Conservation (phyloP, 2,888 invertebrate species). For the Laothoe populi region DNA sequence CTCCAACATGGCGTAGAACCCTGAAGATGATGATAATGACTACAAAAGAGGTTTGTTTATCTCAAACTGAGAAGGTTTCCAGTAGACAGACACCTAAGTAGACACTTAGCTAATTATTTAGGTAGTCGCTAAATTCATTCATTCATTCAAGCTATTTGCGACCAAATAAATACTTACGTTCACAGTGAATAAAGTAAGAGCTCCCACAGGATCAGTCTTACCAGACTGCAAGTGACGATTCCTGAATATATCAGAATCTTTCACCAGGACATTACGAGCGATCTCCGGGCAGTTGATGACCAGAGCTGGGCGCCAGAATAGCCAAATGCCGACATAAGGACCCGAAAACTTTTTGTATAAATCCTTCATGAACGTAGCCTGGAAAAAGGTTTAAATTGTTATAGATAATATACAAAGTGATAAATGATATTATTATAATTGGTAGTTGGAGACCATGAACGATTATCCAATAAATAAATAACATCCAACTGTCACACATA, state of each 20-base stretch:
- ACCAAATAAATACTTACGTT: constrained; percentile 48
- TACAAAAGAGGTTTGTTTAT: too few species aligned
- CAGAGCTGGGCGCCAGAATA: constrained; percentile 64
- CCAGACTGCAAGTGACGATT: constrained; percentile 57
- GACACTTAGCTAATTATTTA: too few species aligned
- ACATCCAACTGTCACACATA: too few species aligned
- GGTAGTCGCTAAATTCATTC: too few species aligned
- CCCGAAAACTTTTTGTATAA: constrained; percentile 48
- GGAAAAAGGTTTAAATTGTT: constrained; percentile 27
- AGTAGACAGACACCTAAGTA: too few species aligned
- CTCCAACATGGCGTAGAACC: too few species aligned
- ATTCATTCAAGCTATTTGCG: too few species aligned
- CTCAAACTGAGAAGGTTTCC: too few species aligned
- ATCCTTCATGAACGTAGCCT: constrained; percentile 57
- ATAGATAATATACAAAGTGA: not conserved
- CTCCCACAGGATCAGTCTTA: constrained; percentile 57
- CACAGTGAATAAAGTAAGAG: constrained; percentile 55
- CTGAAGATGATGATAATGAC: too few species aligned
- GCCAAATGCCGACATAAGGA: constrained; percentile 66
- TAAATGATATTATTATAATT: too few species aligned
- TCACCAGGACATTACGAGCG: constrained; percentile 57
- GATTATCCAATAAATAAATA: too few species aligned
- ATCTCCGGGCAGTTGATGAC: constrained; percentile 61
- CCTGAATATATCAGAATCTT: constrained; percentile 59
- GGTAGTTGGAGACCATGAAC: too few species aligned